Base-by-base conservation (phyloP, 2,113 vertebrate genomes). In the Eclectus roratus region DNA sequence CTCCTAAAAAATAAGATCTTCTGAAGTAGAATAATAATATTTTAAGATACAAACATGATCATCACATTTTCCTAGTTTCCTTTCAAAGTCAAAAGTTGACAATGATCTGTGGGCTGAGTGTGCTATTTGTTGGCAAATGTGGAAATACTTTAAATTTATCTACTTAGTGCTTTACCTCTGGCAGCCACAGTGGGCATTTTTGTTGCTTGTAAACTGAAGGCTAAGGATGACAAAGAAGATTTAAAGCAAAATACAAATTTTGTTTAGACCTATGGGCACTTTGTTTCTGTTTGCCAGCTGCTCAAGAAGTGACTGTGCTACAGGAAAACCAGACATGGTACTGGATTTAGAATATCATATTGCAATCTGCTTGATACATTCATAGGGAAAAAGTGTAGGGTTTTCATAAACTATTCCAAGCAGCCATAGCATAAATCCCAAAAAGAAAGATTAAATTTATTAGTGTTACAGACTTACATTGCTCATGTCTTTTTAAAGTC, bases 351-450 rank as follows among this genome's bases (percentile, higher is more conserved):
- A 80, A 11, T 28, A 43, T 11, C n/a, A 61, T 47, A 1, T 27
- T 85, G 25, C 1, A 28, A 3, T 43, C 15, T 79, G 2, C 10
- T 68, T 65, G 11, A 25, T 53, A 85, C 3, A 4, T 52, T 84
- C 8, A 23, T 5, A 63, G 24, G 18, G 33, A 65, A 89, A 61
- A 8, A 6, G 2, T 5, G 9, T 5, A 3, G 0, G 4, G 16
- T 27, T 58, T 44, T 37, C 33, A 65, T 46, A 55, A 74, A 50
- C 10, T 49, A 1, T 44, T 92, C 10, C 20, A 72, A 52, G 55
- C 10, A 49, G 4, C 14, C 9, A 9, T 15, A 31, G 17, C 8
- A 20, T n/a, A 79, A 61, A 60, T 23, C 9, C 13, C 64, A 53
- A 28, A 18, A 8, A 23, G 13, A 8, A 28, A 44, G 7, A 16